Percentiles rank a stretch among this genome's conserved stretches.
These are phyloP conservation scores for Argya squamiceps DNA, from an alignment of 2,797 vertebrate species.

Conservation along the genomic window DNA sequence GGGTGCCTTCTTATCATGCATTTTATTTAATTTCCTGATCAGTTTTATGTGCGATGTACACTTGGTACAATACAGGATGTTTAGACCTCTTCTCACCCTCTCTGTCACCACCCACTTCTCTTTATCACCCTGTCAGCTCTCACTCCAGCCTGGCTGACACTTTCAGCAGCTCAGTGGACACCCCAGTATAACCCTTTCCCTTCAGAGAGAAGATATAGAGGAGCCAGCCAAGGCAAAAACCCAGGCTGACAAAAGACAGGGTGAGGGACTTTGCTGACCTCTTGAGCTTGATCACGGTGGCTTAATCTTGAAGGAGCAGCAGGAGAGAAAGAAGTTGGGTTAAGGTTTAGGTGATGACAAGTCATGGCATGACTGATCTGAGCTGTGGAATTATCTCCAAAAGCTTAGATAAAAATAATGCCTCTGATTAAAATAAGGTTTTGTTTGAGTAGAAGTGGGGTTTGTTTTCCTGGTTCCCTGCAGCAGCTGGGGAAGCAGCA, in stretches of 20 bases:
- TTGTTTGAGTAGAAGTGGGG: neutral
- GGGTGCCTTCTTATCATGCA: neutral
- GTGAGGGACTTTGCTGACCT: neutral
- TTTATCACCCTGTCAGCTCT: neutral
- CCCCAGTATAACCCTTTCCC: neutral
- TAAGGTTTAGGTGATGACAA: neutral
- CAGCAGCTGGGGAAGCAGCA: neutral
- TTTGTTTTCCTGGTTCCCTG: neutral
- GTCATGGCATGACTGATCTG: fast-evolving
- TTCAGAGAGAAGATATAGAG: neutral
- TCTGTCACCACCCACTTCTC: neutral
- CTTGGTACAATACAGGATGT: neutral
- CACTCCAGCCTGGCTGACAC: neutral
- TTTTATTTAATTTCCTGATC: neutral
- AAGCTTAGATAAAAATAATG: neutral
- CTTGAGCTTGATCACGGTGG: neutral
- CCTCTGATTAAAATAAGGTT: neutral
- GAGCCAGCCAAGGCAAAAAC: neutral
- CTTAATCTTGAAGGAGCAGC: neutral
- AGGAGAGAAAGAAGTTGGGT: neutral
- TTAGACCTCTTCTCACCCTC: neutral
- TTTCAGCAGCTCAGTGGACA: neutral
- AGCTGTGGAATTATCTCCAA: neutral
- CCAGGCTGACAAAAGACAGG: neutral
- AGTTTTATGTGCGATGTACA: neutral